Evolutionary conservation across 2,113 vertebrate species (phyloP).

Genomic region (Archocentrus centrarchus): DNA sequence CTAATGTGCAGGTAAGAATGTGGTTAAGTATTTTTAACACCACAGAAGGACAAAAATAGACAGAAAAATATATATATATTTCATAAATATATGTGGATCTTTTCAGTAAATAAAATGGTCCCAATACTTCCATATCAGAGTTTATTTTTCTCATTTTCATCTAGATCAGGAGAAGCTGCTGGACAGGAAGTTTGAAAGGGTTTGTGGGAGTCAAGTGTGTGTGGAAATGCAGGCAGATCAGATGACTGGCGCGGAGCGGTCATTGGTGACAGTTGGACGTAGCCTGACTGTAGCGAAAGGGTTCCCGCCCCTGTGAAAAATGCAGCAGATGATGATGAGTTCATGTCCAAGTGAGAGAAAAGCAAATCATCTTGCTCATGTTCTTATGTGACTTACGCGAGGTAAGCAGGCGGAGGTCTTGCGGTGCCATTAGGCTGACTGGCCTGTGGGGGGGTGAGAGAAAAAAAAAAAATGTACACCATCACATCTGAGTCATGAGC

Average conservation of each 20-base stretch:
- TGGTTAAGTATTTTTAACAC: conserved; percentile 45
- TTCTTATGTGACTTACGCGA: conserved; percentile 81
- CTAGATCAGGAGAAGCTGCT: conserved; percentile 4
- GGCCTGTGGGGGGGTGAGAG: conserved; percentile 73
- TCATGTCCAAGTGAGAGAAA: neutral
- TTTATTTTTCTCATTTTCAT: conserved; percentile 9
- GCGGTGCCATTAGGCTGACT: conserved; percentile 85
- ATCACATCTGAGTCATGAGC: neutral
- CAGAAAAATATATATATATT: neutral
- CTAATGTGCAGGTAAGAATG: conserved; percentile 44
- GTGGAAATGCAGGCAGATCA: conserved; percentile 65
- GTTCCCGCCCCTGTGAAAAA: conserved; percentile 89
- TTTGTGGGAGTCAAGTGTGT: neutral
- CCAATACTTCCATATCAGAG: conserved; percentile 33
- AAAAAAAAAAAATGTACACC: conserved; percentile 20
- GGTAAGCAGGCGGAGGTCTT: conserved; percentile 86
- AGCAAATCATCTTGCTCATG: neutral
- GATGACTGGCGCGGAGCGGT: conserved; percentile 90
- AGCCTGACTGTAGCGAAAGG: conserved; percentile 94
- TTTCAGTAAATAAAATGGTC: conserved; percentile 54
- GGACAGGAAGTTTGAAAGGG: neutral
- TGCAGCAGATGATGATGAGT: conserved; percentile 17
- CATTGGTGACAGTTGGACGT: conserved; percentile 94
- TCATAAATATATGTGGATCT: conserved; percentile 60
- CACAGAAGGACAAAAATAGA: conserved; percentile 38